Conservation (phyloP, 2,113 vertebrate genomes). For the Brienomyrus brachyistius region DNA sequence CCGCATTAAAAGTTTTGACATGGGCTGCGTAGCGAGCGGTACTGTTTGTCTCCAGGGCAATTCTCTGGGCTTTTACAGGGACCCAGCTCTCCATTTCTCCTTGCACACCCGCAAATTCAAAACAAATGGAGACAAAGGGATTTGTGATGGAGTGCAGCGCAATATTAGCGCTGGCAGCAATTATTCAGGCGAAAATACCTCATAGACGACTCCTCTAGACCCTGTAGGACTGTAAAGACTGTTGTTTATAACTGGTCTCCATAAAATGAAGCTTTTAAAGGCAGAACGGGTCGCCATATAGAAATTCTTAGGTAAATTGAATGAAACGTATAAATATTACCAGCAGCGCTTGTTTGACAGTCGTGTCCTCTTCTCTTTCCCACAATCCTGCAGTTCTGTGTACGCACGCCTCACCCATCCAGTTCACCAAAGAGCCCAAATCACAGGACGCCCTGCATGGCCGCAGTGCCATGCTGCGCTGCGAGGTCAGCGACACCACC, state of each 20-base stretch:
- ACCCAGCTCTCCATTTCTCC: background rate
- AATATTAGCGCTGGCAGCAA: background rate
- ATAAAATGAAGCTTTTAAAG: background rate
- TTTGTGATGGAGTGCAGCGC: background rate
- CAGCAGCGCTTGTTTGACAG: background rate
- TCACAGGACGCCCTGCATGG: constrained; percentile 79
- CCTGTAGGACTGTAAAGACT: background rate
- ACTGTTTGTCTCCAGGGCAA: background rate
- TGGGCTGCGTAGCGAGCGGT: background rate
- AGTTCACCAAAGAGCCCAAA: constrained; percentile 75
- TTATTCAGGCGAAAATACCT: background rate
- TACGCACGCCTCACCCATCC: constrained; percentile 42
- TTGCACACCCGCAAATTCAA: background rate
- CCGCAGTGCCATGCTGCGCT: constrained; percentile 75
- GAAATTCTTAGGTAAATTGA: background rate
- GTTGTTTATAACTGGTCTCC: background rate
- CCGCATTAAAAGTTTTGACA: background rate
- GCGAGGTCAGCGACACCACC: constrained; percentile 57
- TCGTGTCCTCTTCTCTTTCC: background rate
- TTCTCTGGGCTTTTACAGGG: background rate
- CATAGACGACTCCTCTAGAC: background rate
- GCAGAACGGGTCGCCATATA: background rate
- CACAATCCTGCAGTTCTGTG: constrained; percentile 37
- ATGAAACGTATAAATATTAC: background rate
- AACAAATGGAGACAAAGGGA: background rate